These are phyloP conservation scores for Megastigmus dorsalis DNA, from an alignment of 2,888 invertebrate species.

Conservation along the genomic window DNA sequence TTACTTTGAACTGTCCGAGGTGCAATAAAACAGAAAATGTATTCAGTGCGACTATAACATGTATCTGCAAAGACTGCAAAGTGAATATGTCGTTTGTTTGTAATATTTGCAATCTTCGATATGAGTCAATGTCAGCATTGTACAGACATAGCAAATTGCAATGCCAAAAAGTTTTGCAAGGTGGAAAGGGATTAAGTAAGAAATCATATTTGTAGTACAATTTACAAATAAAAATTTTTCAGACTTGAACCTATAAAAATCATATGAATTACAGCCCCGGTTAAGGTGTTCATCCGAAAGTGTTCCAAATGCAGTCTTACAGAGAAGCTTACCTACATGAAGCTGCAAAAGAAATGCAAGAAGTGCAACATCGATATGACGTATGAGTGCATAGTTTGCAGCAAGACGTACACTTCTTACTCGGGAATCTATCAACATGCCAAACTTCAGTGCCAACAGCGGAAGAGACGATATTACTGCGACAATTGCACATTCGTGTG, in stretches of 20 bases:
- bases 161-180: background rate
- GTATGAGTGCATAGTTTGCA: conserved; percentile 35
- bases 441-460: conserved; percentile 18
- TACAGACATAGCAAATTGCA: conserved; percentile 60
- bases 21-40: conserved; percentile 42
- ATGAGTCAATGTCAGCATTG: conserved; percentile 50
- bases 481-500: conserved; percentile 20
- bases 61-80: conserved; percentile 38
- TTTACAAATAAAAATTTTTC: background rate
- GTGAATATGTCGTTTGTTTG: conserved; percentile 44
- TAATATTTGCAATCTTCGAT: conserved; percentile 21
- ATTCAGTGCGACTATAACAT: conserved; percentile 33
- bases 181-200: conserved; percentile 8
- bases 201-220: background rate
- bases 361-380: conserved; percentile 23
- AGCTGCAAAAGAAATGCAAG: background rate
- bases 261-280: background rate
- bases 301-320: conserved; percentile 12
- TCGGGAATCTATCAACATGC: conserved; percentile 19
- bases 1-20: conserved; percentile 39
- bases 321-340: background rate
- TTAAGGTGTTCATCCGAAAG: background rate
- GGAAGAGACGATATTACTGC: conserved; percentile 1
- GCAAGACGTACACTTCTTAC: conserved; percentile 26
- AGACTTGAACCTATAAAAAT: too few species aligned